Base-by-base conservation (phyloP, 2,888 invertebrate species). In the Cephus rjabovi region DNA sequence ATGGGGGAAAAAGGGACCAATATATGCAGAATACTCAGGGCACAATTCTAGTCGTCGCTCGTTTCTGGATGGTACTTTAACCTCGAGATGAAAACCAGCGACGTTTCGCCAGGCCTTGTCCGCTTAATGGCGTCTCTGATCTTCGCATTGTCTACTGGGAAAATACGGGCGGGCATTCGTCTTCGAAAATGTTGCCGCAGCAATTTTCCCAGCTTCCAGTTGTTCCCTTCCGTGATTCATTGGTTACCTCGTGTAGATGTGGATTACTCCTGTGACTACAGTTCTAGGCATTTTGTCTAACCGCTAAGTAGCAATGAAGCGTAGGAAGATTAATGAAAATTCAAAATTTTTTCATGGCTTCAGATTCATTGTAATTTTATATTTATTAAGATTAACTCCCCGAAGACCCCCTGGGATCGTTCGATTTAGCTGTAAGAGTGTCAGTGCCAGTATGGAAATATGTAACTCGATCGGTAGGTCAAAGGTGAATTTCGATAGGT, bases 121-220 rank as follows among this genome's bases (percentile, higher is more conserved):
- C 68, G 82, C 75, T 75, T 81, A 83, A 84, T 84, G 80, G 81
- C 75, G 77, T 75, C 74, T 75, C 77, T 80, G 77, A 80, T 81
- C 83, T 80, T 78, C 34, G 81, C 74, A 84, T 85, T 86, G 81
- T 85, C 75, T 74, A 74, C 1, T 23, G 9, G 23, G 56, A 56
- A 56, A 56, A 56, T 56, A 56, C 56, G 56, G 15, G 56, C 56
- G 56, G 56, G 23, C 15, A 56, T 56, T 56, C 56, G 56, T 56
- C 56, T 56, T 56, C 56, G 56, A 56, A 56, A 56, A 56, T 56
- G 56, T 56, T 56, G 9, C 56, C 56, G 56, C 56, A 56, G 56
- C 56, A 56, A 56, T 56, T 56, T 56, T 56, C 56, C 23, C 56
- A 23, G 56, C 56, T 56, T 56, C 56, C 9, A 56, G 56, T 56